Evolutionary conservation across 2,797 vertebrate genomes (phyloP).

Genomic region (Hoplostethus atlanticus): DNA sequence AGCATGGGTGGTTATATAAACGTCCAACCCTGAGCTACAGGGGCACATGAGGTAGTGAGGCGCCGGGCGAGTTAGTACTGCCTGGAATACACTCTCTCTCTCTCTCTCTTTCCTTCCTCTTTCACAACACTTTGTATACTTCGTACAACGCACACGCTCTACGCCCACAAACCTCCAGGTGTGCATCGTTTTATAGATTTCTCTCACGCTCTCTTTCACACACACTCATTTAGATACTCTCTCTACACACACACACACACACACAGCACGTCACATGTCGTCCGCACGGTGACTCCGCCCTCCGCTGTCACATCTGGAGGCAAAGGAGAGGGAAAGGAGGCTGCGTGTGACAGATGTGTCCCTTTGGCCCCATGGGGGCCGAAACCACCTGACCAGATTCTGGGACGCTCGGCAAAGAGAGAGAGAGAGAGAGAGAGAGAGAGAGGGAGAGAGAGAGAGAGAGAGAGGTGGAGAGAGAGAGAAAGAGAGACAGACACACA

Average conservation of each 20-base stretch:
- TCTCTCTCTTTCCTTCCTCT: constrained; percentile 1
- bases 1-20: background rate
- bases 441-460: background rate
- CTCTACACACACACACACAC: constrained; percentile 27
- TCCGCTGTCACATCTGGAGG: constrained; percentile 57
- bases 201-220: constrained; percentile 1
- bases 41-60: background rate
- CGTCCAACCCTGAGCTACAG: background rate
- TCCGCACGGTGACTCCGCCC: constrained; percentile 29
- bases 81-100: constrained; percentile 38
- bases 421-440: constrained; percentile 22
- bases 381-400: constrained; percentile 44
- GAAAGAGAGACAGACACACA: background rate
- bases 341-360: constrained; percentile 66
- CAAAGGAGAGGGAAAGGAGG: background rate
- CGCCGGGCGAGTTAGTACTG: constrained; percentile 6
- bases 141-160: background rate
- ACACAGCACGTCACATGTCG: constrained; percentile 40
- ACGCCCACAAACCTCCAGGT: background rate
- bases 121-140: too few relatives aligned
- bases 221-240: background rate
- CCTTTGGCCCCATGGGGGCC: constrained; percentile 29
- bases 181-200: constrained; percentile 8
- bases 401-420: constrained; percentile 12
- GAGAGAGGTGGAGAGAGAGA: background rate